Conservation (phyloP, 1,140 invertebrate genomes). For the Drosophila nigrodunni region DNA sequence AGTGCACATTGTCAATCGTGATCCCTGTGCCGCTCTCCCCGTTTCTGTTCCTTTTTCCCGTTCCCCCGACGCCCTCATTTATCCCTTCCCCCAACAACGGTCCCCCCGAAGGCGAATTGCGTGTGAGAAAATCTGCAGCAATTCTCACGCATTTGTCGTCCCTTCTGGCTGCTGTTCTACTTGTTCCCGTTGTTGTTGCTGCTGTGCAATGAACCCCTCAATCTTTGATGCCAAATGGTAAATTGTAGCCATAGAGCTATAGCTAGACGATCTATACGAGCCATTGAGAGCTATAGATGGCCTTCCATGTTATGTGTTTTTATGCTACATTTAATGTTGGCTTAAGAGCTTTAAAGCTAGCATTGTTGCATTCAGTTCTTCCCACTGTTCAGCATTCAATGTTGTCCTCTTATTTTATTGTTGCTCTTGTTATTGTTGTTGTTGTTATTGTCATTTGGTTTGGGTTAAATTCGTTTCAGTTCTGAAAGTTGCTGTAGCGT, state of each 20-base stretch:
- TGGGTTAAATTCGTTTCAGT: slow-evolving; percentile 5
- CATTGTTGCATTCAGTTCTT: slow-evolving; percentile 69
- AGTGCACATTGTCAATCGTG: slow-evolving; percentile 82
- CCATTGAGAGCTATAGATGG: slow-evolving; percentile 42
- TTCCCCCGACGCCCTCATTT: not conserved
- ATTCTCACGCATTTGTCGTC: slow-evolving; percentile 75
- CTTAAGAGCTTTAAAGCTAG: slow-evolving; percentile 84
- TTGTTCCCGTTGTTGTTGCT: slow-evolving; percentile 26
- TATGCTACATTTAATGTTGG: slow-evolving; percentile 85
- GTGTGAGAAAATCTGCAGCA: slow-evolving; percentile 80
- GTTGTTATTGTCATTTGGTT: slow-evolving; percentile 1
- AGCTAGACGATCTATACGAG: slow-evolving; percentile 26
- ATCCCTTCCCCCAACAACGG: not conserved
- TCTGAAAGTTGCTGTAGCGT: not conserved
- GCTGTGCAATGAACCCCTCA: slow-evolving; percentile 75
- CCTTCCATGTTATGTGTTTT: slow-evolving; percentile 81
- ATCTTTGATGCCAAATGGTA: slow-evolving; percentile 56
- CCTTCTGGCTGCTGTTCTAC: slow-evolving; percentile 37
- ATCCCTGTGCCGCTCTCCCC: not conserved
- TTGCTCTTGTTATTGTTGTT: not conserved
- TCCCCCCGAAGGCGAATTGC: slow-evolving; percentile 50
- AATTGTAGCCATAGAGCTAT: slow-evolving; percentile 53
- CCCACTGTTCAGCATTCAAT: not conserved
- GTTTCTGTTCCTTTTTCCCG: too few relatives aligned
- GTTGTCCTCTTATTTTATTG: not conserved